phyloP scores from a whole-genome alignment of 2,113 vertebrate species.

The Carassius carassius region DNA sequence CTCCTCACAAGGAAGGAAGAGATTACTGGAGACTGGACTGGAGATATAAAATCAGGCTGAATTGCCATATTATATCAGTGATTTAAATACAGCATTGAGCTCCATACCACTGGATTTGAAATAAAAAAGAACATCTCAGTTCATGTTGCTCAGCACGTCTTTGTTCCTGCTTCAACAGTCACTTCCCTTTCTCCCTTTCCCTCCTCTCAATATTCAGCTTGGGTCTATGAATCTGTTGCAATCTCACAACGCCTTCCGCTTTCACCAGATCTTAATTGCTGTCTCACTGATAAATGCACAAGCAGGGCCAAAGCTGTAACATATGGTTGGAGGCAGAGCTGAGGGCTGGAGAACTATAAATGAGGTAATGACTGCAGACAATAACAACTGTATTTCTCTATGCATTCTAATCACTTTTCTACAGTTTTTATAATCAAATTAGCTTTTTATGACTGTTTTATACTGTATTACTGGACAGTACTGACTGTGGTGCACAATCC shows the following conservation, averaged over 20 bases:
- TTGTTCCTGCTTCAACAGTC: constrained; percentile 23
- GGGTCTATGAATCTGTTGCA: not conserved
- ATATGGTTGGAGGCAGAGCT: constrained; percentile 26
- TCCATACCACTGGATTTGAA: not conserved
- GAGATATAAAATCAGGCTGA: not conserved
- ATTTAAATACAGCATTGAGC: not conserved
- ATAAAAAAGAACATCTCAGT: constrained; percentile 1
- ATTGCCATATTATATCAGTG: not conserved
- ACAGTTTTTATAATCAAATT: constrained; percentile 1
- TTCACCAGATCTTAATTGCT: constrained; percentile 51
- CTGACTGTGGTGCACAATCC: not conserved
- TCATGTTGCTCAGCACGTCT: constrained; percentile 38
- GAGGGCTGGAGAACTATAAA: constrained; percentile 32
- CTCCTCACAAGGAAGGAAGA: not conserved
- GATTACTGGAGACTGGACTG: not conserved
- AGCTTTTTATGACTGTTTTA: not conserved
- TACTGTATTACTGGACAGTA: not conserved
- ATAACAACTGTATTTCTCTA: constrained; percentile 34
- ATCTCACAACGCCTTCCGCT: constrained; percentile 44
- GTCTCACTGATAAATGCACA: constrained; percentile 37
- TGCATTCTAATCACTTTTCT: constrained; percentile 20
- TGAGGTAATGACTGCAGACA: constrained; percentile 28
- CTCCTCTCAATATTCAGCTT: constrained; percentile 10
- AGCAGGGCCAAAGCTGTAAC: not conserved
- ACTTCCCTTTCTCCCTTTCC: constrained; percentile 12